Evolutionary conservation across 2,797 vertebrate genomes (phyloP).

Genomic region (Sus cebifrons): DNA sequence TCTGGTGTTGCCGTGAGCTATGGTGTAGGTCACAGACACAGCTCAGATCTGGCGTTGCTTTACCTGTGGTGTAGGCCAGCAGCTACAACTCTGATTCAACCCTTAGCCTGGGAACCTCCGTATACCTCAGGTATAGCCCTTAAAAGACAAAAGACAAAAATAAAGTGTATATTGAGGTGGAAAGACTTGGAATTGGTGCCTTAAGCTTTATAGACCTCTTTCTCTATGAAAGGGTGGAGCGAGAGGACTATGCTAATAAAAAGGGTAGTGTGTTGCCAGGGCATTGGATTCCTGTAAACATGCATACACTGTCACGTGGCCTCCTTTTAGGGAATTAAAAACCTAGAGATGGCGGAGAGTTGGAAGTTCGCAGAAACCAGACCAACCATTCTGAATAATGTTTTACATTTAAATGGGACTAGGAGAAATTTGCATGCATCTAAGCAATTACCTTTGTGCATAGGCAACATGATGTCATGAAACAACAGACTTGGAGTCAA

Average conservation of each 20-base stretch:
- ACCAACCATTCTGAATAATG: not conserved
- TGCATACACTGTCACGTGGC: not conserved
- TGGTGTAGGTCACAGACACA: too few relatives aligned
- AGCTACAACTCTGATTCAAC: too few relatives aligned
- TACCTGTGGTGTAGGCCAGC: too few relatives aligned
- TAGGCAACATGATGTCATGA: not conserved
- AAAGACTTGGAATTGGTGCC: conserved; percentile 3
- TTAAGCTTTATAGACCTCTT: not conserved
- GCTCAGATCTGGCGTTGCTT: too few relatives aligned
- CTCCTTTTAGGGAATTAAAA: not conserved
- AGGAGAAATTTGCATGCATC: not conserved
- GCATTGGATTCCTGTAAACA: not conserved
- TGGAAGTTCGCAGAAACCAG: conserved; percentile 25
- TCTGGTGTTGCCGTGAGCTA: too few relatives aligned
- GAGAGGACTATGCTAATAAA: conserved; percentile 36
- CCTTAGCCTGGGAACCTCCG: too few relatives aligned
- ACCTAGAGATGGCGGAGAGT: not conserved
- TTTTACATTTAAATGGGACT: not conserved
- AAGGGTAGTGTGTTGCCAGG: not conserved
- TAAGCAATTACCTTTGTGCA: not conserved
- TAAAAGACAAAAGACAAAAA: too few relatives aligned
- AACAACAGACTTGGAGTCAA: not conserved
- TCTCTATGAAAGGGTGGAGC: not conserved
- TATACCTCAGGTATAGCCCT: too few relatives aligned
- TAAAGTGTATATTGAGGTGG: not conserved